Evolutionary conservation across 2,113 vertebrate genomes (phyloP).

Genomic region (Rallus limicola): DNA sequence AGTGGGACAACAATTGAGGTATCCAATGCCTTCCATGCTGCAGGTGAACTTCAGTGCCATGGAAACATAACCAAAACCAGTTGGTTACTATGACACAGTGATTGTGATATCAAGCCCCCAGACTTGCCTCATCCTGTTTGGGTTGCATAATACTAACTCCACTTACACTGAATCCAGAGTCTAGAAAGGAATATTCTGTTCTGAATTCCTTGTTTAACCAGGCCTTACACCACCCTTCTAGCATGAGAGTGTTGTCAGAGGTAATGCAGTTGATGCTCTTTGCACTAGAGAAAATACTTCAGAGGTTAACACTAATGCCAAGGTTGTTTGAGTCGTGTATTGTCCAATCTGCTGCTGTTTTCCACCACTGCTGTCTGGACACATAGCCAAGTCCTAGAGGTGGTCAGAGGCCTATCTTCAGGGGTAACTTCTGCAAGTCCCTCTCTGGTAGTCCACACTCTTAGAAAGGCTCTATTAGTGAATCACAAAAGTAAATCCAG

Average conservation of each 20-base stretch:
- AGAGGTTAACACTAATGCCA: background rate
- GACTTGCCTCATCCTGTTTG: background rate
- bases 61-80: background rate
- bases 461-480: background rate
- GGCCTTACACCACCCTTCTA: background rate
- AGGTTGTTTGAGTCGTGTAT: background rate
- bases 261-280: background rate
- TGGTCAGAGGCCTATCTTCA: background rate
- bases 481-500: background rate
- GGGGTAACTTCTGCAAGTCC: background rate
- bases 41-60: background rate
- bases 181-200: background rate
- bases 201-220: background rate
- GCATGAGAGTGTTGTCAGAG: background rate
- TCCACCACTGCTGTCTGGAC: background rate
- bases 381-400: background rate
- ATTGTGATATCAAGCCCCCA: background rate
- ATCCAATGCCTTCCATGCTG: fast-evolving
- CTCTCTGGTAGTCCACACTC: background rate
- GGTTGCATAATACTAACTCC: background rate
- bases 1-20: background rate
- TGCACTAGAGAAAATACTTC: background rate
- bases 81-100: fast-evolving
- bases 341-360: background rate
- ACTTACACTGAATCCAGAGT: background rate